A percentile compares a stretch with the other conserved stretches of the same genome.
Evolutionary conservation across 92 coral and sea anemone genomes (phyloP).

Genomic region (Meandrina meandrites): DNA sequence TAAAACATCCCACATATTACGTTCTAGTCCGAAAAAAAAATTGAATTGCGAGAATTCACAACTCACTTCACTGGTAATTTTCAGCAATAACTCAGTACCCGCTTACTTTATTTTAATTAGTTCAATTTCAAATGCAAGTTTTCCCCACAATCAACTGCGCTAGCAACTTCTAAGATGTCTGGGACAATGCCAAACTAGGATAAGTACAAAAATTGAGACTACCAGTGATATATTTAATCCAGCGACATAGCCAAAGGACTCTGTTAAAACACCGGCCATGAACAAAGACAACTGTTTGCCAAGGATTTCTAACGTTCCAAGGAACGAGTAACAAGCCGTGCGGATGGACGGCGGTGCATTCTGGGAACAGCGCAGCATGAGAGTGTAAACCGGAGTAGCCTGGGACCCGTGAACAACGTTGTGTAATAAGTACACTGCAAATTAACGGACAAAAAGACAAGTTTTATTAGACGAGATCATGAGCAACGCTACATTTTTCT

Average conservation of each 20-base stretch:
- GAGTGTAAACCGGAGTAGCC: constrained; percentile 79
- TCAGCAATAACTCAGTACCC: background rate
- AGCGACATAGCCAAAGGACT: constrained; percentile 64
- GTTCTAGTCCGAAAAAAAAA: background rate
- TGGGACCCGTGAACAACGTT: constrained; percentile 85
- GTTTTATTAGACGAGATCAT: background rate
- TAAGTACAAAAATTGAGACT: constrained; percentile 52
- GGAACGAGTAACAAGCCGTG: constrained; percentile 81
- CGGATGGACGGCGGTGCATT: constrained; percentile 68
- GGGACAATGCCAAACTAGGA: constrained; percentile 48
- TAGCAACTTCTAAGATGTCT: constrained; percentile 1
- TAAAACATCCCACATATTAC: background rate
- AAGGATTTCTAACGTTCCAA: constrained; percentile 81
- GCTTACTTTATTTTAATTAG: background rate
- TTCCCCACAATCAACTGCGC: too few relatives aligned
- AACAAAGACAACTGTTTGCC: constrained; percentile 81
- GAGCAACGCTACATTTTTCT: background rate
- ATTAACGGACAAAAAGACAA: constrained; percentile 30
- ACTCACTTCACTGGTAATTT: too few relatives aligned
- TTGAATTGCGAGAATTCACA: background rate
- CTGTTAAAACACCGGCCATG: constrained; percentile 78
- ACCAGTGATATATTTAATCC: constrained; percentile 57
- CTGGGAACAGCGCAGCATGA: constrained; percentile 73
- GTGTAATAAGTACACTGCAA: constrained; percentile 54
- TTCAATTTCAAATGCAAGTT: background rate